Evolutionary conservation across 2,888 invertebrate genomes (phyloP).

Genomic region (Muscina levida): DNA sequence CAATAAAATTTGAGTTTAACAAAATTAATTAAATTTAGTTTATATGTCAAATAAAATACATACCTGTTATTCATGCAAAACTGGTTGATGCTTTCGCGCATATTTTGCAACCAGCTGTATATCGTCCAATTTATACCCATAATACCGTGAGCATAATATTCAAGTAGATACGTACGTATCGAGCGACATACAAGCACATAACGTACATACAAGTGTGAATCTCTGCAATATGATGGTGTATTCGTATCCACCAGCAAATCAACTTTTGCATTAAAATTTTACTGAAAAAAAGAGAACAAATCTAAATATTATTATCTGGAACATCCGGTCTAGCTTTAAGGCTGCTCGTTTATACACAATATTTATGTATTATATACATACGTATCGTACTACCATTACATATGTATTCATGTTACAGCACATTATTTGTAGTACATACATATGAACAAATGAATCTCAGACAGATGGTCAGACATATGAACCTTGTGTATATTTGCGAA

Average conservation of each 20-base stretch:
- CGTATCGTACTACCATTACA: constrained; percentile 1
- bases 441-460: constrained; percentile 15
- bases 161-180: no score
- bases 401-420: neutral
- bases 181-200: no score
- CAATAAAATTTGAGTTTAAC: no score
- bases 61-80: no score
- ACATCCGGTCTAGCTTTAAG: constrained; percentile 38
- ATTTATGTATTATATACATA: constrained; percentile 9
- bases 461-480: constrained; percentile 17
- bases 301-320: constrained; percentile 41
- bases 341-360: constrained; percentile 26
- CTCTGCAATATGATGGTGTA: neutral
- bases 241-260: constrained; percentile 4
- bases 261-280: constrained; percentile 11
- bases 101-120: no score
- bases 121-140: no score
- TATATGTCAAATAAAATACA: no score
- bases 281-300: neutral
- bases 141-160: no score
- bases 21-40: no score
- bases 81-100: no score
- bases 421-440: neutral
- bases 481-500: constrained; percentile 20
- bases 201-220: no score